phyloP scores from a whole-genome alignment of 2,797 vertebrate genomes.

The Tachyglossus aculeatus region DNA sequence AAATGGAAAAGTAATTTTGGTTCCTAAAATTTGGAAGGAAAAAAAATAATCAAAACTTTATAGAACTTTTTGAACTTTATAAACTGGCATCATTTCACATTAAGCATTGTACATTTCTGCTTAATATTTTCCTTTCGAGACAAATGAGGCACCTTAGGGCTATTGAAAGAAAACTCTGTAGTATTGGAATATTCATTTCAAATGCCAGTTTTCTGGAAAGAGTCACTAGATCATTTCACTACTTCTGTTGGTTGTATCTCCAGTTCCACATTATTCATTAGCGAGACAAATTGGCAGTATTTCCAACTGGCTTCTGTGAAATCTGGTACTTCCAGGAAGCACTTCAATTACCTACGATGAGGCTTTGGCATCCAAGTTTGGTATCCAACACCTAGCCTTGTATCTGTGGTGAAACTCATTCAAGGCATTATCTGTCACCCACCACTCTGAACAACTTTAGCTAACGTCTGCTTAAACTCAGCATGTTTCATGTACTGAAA shows the following conservation, averaged over 20 bases:
- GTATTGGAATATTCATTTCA: constrained; percentile 7
- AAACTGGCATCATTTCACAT: no score
- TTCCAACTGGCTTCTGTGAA: constrained; percentile 3
- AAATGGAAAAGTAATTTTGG: no score
- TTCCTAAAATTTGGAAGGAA: no score
- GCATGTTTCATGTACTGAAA: no score
- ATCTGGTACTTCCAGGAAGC: constrained; percentile 14
- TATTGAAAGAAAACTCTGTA: constrained; percentile 56
- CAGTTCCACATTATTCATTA: constrained; percentile 14
- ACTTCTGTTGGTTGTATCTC: constrained; percentile 3
- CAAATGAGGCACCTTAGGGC: constrained; percentile 34
- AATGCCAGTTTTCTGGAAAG: constrained; percentile 4
- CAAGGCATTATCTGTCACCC: no score
- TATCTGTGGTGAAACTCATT: constrained; percentile 46
- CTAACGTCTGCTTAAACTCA: no score
- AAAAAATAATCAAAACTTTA: no score
- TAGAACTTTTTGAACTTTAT: no score
- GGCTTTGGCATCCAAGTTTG: constrained; percentile 21
- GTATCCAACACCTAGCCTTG: constrained; percentile 39
- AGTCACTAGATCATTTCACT: not conserved
- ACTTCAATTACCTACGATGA: constrained; percentile 15
- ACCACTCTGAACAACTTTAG: no score
- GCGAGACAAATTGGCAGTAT: constrained; percentile 2
- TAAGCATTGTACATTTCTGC: constrained; percentile 59
- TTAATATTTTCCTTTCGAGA: constrained; percentile 59